Evolutionary conservation across 2,888 invertebrate genomes (phyloP).

Genomic region (Colletes collaris): DNA sequence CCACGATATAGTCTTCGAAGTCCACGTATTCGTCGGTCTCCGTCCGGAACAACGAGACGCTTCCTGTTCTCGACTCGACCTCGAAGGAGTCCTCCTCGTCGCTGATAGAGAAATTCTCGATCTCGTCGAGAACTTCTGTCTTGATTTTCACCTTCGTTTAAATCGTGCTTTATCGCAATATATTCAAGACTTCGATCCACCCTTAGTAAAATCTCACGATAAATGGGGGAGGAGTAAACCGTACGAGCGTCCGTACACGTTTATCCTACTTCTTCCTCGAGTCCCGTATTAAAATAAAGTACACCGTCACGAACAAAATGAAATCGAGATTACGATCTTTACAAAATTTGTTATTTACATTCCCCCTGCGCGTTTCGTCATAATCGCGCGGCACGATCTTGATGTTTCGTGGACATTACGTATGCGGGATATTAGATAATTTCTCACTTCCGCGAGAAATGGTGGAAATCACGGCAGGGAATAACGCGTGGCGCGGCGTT

Average conservation of each 20-base stretch:
- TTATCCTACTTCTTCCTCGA: too few species aligned
- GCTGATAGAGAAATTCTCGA: slow-evolving; percentile 60
- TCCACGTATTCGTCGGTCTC: slow-evolving; percentile 48
- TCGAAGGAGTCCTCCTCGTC: slow-evolving; percentile 16
- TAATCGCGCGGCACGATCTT: slow-evolving; percentile 38
- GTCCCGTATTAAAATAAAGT: too few species aligned
- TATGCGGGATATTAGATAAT: slow-evolving; percentile 55
- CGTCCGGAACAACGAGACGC: slow-evolving; percentile 4
- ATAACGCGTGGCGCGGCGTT: too few species aligned
- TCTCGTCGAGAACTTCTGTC: slow-evolving; percentile 62
- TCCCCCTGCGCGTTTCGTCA: not conserved
- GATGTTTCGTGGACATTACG: slow-evolving; percentile 31
- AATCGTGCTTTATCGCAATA: too few species aligned
- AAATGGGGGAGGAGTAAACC: too few species aligned
- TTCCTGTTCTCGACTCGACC: not conserved
- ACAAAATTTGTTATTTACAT: too few species aligned
- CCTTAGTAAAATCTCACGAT: too few species aligned
- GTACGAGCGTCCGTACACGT: too few species aligned
- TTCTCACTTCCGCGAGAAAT: slow-evolving; percentile 53
- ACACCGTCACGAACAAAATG: too few species aligned
- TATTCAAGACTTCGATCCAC: too few species aligned
- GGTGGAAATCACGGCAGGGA: not conserved
- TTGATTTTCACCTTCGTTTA: slow-evolving; percentile 62
- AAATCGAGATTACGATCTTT: too few species aligned
- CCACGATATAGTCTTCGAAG: slow-evolving; percentile 60